Percentiles rank a stretch among this genome's conserved stretches.
These are phyloP conservation scores for Sarcophaga rosellei DNA, from an alignment of 2,888 invertebrate genomes.

Conservation along the genomic window DNA sequence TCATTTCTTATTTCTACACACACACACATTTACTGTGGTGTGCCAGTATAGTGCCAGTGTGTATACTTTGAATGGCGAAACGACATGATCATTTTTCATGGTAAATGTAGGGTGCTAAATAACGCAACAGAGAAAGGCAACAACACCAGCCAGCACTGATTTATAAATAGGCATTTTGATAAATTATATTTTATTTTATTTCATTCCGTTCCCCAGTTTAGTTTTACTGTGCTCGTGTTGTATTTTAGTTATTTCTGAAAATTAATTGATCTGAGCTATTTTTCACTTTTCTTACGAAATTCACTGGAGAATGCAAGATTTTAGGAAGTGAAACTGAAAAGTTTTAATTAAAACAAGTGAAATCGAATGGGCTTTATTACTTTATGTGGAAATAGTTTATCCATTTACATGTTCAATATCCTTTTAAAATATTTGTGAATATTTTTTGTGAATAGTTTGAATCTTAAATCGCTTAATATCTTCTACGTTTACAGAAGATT, in stretches of 20 bases:
- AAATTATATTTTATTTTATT: constrained; percentile 54
- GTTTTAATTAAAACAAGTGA: background rate
- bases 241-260: constrained; percentile 11
- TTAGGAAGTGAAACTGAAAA: background rate
- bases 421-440: too few relatives aligned
- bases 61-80: constrained; percentile 31
- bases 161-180: constrained; percentile 66
- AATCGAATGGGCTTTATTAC: background rate
- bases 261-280: constrained; percentile 30
- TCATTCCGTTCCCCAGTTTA: background rate
- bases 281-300: background rate
- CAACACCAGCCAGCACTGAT: constrained; percentile 42
- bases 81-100: constrained; percentile 63
- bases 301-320: background rate
- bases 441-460: too few relatives aligned
- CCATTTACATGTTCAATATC: too few relatives aligned
- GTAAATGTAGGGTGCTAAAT: constrained; percentile 65
- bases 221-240: background rate
- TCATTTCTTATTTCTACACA: constrained; percentile 22
- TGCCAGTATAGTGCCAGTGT: background rate
- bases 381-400: too few relatives aligned
- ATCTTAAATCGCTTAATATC: too few relatives aligned
- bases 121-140: constrained; percentile 46
- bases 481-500: too few relatives aligned
- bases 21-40: background rate